phyloP scores from a whole-genome alignment of 2,113 vertebrate genomes.

The Oryctolagus cuniculus region mOryCun1.1 NC_091432.1:173251501-173252000 shows the following conservation, averaged over 20 bases:
- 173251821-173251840: neutral
- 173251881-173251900: conserved; percentile 34
- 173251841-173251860: conserved; percentile 62
- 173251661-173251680: conserved; percentile 4
- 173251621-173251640: neutral
- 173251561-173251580: conserved; percentile 7
- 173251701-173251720: neutral
- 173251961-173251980: neutral
- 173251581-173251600: neutral
- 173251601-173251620: neutral
- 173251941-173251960: conserved; percentile 32
- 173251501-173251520: neutral
- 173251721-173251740: conserved; percentile 56
- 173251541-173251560: neutral
- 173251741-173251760: conserved; percentile 35
- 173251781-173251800: conserved; percentile 1
- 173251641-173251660: neutral
- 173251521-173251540: neutral
- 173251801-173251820: conserved; percentile 20
- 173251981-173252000: conserved; percentile 23
- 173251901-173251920: conserved; percentile 42
- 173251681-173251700: neutral
- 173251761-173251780: conserved; percentile 21
- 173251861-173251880: conserved; percentile 22
- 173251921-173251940: conserved; percentile 43